Percentiles rank a stretch among this genome's conserved stretches.
Evolutionary conservation across 2,113 vertebrate species (phyloP).

Genomic region (Calidris pugnax): DNA sequence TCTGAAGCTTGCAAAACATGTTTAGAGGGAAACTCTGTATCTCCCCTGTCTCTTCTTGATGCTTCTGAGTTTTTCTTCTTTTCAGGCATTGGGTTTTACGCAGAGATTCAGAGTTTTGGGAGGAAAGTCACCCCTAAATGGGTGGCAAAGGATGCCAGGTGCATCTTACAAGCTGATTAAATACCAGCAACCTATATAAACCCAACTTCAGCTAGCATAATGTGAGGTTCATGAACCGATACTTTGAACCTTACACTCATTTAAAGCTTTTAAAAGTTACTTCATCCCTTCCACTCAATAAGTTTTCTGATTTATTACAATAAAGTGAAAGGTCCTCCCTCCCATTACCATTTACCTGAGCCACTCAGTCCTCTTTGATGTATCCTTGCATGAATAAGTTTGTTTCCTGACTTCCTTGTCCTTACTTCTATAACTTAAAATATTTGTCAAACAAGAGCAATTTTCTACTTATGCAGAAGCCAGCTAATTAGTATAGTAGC

Average conservation of each 20-base stretch:
- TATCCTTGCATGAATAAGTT: conserved; percentile 1
- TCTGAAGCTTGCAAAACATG: not conserved
- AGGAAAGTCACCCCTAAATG: not conserved
- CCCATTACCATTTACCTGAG: not conserved
- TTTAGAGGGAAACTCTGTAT: not conserved
- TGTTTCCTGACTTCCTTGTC: not conserved
- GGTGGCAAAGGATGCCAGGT: not conserved
- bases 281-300: not conserved
- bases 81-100: not conserved
- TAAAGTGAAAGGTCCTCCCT: not conserved
- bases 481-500: conserved; percentile 42
- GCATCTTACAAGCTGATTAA: not conserved
- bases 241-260: not conserved
- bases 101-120: not conserved
- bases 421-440: conserved; percentile 14
- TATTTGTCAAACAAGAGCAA: conserved; percentile 56
- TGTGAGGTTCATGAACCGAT: not conserved
- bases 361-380: not conserved
- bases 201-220: not conserved
- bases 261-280: not conserved
- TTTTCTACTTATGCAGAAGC: conserved; percentile 43
- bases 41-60: not conserved
- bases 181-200: not conserved
- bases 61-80: not conserved
- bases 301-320: not conserved